phyloP scores from a whole-genome alignment of 2,797 vertebrate genomes.

The Poecilia velifera region DNA sequence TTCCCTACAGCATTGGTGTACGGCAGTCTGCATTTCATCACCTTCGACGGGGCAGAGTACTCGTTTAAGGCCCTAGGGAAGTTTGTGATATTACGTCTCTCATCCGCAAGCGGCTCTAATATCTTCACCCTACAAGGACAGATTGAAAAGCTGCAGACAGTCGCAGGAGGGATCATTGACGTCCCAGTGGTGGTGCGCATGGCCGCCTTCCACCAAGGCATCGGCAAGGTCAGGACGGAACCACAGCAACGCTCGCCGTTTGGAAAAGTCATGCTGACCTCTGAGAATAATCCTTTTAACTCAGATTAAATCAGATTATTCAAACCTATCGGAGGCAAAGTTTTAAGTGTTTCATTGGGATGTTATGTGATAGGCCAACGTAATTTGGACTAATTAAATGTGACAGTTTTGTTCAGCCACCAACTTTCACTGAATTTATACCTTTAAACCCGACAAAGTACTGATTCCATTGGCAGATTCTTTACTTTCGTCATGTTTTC shows the following conservation, averaged over 20 bases:
- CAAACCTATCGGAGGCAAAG: background rate
- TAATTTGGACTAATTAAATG: background rate
- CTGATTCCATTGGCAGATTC: too few relatives aligned
- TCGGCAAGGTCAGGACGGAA: constrained; percentile 80
- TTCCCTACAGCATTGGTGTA: constrained; percentile 78
- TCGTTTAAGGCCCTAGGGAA: constrained; percentile 84
- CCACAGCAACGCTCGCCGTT: background rate
- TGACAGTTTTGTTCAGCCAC: background rate
- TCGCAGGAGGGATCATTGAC: constrained; percentile 56
- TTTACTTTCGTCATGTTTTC: too few relatives aligned
- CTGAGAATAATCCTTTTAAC: background rate
- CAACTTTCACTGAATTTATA: background rate
- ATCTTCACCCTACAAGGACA: constrained; percentile 87
- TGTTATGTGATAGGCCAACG: background rate
- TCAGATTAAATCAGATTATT: background rate
- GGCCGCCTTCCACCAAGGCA: constrained; percentile 85
- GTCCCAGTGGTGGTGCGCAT: constrained; percentile 80
- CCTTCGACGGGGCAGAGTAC: constrained; percentile 83
- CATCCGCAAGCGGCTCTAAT: constrained; percentile 81
- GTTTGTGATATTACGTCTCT: constrained; percentile 84
- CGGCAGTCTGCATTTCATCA: constrained; percentile 84
- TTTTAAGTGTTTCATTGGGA: background rate
- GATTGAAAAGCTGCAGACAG: constrained; percentile 65
- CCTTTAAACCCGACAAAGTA: background rate
- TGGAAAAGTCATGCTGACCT: background rate